phyloP scores from a whole-genome alignment of 2,113 vertebrate genomes.

The Psilopsiagon aurifrons region DNA sequence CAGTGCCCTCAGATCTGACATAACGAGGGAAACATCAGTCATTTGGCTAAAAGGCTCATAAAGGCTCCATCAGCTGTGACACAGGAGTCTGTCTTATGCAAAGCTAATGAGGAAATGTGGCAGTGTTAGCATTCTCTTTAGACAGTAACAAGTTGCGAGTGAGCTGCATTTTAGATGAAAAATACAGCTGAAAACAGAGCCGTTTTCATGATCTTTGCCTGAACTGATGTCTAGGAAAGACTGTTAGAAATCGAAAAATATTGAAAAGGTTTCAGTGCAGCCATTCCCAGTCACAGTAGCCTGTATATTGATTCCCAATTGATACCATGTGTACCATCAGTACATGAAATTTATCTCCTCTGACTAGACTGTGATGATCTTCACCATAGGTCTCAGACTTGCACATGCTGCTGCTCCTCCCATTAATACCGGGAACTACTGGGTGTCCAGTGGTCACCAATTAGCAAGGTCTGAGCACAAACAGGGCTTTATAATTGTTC shows the following conservation, averaged over 20 bases:
- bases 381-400: background rate
- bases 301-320: background rate
- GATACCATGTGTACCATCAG: background rate
- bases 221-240: constrained; percentile 47
- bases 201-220: constrained; percentile 15
- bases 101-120: constrained; percentile 81
- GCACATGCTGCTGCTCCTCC: background rate
- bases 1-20: constrained; percentile 80
- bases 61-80: constrained; percentile 79
- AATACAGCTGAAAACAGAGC: constrained; percentile 49
- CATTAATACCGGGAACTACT: background rate
- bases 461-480: background rate
- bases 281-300: background rate
- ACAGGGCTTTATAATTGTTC: background rate
- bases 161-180: constrained; percentile 69
- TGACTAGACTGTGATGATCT: background rate
- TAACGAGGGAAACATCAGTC: constrained; percentile 81
- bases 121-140: constrained; percentile 69
- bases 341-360: background rate
- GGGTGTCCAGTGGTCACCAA: background rate
- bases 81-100: constrained; percentile 73
- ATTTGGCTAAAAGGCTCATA: constrained; percentile 83
- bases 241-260: constrained; percentile 22
- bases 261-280: background rate
- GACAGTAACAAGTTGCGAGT: constrained; percentile 72